Conservation (phyloP, 2,888 invertebrate genomes). For the Acrocyrtus sp. region DNA sequence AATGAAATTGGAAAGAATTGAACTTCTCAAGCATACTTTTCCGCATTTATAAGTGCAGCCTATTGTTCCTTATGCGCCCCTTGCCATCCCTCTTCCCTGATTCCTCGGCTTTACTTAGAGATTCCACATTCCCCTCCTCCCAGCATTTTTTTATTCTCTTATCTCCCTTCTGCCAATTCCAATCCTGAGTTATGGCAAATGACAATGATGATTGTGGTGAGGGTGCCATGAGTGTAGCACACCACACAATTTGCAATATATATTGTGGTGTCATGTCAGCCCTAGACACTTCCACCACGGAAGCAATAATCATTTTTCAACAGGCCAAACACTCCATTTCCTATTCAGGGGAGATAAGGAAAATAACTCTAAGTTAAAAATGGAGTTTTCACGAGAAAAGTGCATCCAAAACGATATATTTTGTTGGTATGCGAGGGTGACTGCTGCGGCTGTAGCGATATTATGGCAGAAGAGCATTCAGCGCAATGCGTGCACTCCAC, state of each 20-base stretch:
- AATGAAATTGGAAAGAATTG: too few species aligned
- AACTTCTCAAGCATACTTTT: too few species aligned
- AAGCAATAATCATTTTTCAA: conserved; percentile 47
- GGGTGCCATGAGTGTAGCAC: neutral
- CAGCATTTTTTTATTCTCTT: neutral
- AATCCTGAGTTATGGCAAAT: neutral
- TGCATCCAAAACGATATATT: neutral
- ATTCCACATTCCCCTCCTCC: conserved; percentile 3
- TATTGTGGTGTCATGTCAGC: conserved; percentile 6
- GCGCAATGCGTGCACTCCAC: neutral
- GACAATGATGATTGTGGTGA: neutral
- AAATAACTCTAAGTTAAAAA: conserved; percentile 15
- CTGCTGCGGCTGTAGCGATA: too few species aligned
- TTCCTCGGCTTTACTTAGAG: neutral
- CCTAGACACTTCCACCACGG: conserved; percentile 20
- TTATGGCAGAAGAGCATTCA: conserved; percentile 25
- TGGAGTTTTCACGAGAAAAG: conserved; percentile 1
- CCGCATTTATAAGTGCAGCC: too few species aligned
- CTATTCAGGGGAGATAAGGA: neutral
- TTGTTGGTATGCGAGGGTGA: neutral
- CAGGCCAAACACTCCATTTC: too few species aligned
- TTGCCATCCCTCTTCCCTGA: neutral
- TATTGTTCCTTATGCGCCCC: too few species aligned
- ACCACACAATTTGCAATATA: conserved; percentile 41
- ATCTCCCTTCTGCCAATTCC: neutral